These are phyloP conservation scores for Nicator chloris DNA, from an alignment of 2,113 vertebrate species.

Conservation along the genomic window DNA sequence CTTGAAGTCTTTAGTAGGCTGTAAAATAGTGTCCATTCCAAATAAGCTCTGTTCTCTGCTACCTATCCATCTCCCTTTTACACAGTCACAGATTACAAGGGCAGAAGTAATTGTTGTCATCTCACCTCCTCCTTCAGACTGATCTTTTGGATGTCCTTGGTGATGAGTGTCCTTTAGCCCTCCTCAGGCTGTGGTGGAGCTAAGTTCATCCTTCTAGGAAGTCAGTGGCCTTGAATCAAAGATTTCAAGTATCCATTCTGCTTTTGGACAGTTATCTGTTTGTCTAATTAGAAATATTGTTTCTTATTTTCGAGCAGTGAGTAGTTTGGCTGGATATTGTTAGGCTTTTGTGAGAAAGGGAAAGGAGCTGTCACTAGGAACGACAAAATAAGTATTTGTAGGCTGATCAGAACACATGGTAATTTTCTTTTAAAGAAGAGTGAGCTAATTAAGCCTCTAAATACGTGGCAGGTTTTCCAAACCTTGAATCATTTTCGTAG, in stretches of 20 bases:
- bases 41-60: not conserved
- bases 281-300: not conserved
- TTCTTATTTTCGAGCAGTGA: not conserved
- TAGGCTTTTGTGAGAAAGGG: not conserved
- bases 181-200: not conserved
- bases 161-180: not conserved
- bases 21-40: not conserved
- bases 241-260: not conserved
- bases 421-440: constrained; percentile 6
- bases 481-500: not conserved
- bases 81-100: not conserved
- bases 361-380: not conserved
- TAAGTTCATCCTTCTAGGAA: not conserved
- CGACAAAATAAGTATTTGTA: not conserved
- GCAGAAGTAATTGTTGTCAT: not conserved
- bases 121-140: not conserved
- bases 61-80: not conserved
- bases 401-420: not conserved
- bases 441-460: constrained; percentile 10
- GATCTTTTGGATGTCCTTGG: not conserved
- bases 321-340: not conserved
- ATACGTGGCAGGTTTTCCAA: not conserved
- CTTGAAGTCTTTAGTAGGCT: constrained; percentile 7
- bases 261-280: not conserved
- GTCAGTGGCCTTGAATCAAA: not conserved